These are phyloP conservation scores for Volucella zonaria DNA, from an alignment of 2,888 invertebrate species.

Conservation along the genomic window DNA sequence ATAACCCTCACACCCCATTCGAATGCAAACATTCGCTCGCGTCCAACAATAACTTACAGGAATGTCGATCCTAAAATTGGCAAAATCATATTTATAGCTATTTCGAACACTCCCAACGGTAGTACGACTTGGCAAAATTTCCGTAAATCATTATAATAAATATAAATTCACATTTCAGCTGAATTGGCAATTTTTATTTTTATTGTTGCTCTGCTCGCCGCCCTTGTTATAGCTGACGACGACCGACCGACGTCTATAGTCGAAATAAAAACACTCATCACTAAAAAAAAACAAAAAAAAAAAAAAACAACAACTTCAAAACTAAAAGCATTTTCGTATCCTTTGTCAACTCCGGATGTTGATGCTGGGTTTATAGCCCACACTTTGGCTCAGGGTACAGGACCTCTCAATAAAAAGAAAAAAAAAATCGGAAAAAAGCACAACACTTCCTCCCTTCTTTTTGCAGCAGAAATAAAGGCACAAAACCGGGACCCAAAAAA, in stretches of 20 bases:
- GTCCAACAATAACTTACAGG: conserved; percentile 61
- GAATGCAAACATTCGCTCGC: too few species aligned
- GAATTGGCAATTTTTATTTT: conserved; percentile 63
- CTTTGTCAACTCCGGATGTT: conserved; percentile 73
- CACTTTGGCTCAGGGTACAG: conserved; percentile 14
- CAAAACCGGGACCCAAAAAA: conserved; percentile 28
- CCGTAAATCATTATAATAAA: conserved; percentile 74
- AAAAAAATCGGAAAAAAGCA: conserved; percentile 17
- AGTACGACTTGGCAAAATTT: conserved; percentile 34
- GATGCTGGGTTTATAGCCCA: conserved; percentile 61
- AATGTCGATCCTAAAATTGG: conserved; percentile 71
- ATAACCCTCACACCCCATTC: conserved; percentile 35
- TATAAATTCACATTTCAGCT: conserved; percentile 73
- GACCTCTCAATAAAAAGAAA: conserved; percentile 1
- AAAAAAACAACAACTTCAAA: conserved; percentile 48
- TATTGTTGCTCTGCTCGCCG: conserved; percentile 32
- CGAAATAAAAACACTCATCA: conserved; percentile 15
- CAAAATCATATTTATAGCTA: conserved; percentile 72
- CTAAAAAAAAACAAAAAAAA: conserved; percentile 11
- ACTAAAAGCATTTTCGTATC: conserved; percentile 73
- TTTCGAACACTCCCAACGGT: conserved; percentile 59
- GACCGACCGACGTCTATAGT: neutral
- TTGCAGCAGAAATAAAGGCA: conserved; percentile 21
- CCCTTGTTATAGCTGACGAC: conserved; percentile 54
- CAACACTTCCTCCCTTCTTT: conserved; percentile 50